Evolutionary conservation across 2,888 invertebrate species (phyloP), one percentile per base, ranked within the genome.

Genomic region (Drosophila crucigera): DNA sequence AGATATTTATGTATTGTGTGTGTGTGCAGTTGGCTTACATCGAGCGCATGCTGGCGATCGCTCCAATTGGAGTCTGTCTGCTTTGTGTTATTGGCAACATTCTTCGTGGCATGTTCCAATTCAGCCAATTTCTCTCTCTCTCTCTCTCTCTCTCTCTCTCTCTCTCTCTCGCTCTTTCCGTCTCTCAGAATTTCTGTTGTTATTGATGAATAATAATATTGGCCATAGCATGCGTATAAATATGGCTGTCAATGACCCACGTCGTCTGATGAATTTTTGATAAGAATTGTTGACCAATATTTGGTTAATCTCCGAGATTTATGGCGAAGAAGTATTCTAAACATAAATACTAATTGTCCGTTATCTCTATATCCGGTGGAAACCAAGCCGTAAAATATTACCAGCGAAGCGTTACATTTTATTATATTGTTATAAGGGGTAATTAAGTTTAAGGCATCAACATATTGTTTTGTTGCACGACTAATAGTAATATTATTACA

Each of bases 211-310:
- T 49, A 63, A 78, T 49, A 52, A 54, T 68, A 47, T 25, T 31
- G 6, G 5, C 19, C 14, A 39, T 43, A 61, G 33, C 25, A 11
- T 47, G 49, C 16, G 25, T 54, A 65, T 33, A 64, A 52, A 67
- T 71, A 47, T 28, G 39, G 53, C 76, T 82, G 80, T 65, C 83
- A 78, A 66, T 74, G 69, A 78, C 71, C 83, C 75, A 68, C 54
- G 68, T 73, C 22, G 58, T 28, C 47, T 55, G 62, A 69, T 70
- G 67, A 41, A 55, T 39, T 37, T 53, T 68, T 52, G 39, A 67
- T 73, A 67, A 49, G n/a, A 35, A 37, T 25, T 14, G 2, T 39
- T 22, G n/a, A 35, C 16, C 16, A 35, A n/a, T 37, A 50, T 28
- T 61, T 37, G 16, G 7, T 22, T n/a, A n/a, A 56, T 30, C n/a